phyloP scores from a whole-genome alignment of 2,113 vertebrate genomes.

The Pelvicachromis taeniatus region DNA sequence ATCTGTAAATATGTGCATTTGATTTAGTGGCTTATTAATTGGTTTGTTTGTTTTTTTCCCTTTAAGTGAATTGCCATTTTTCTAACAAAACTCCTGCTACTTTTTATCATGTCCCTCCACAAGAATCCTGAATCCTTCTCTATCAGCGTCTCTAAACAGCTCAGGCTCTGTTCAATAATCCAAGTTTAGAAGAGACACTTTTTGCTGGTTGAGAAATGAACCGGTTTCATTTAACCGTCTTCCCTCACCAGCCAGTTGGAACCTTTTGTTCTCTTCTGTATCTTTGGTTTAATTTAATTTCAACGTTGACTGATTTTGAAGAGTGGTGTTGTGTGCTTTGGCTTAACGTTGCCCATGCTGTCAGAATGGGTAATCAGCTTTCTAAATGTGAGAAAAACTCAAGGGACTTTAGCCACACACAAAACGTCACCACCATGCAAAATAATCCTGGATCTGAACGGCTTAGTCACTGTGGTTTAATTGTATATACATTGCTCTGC shows the following conservation, averaged over 20 bases:
- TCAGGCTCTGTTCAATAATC: neutral
- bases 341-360: slow-evolving; percentile 33
- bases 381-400: slow-evolving; percentile 40
- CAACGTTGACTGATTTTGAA: slow-evolving; percentile 54
- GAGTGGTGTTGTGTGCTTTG: slow-evolving; percentile 29
- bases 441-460: slow-evolving; percentile 34
- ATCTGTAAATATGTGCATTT: neutral
- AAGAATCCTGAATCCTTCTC: neutral
- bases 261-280: slow-evolving; percentile 42
- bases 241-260: slow-evolving; percentile 17
- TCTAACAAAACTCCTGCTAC: neutral
- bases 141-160: neutral
- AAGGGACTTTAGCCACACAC: slow-evolving; percentile 38
- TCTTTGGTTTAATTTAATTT: slow-evolving; percentile 56
- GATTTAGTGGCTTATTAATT: neutral
- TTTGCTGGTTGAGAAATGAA: neutral
- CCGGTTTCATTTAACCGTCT: neutral
- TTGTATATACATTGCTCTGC: slow-evolving; percentile 26
- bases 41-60: no score
- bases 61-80: no score
- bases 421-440: slow-evolving; percentile 35
- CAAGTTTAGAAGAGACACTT: neutral
- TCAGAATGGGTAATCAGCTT: slow-evolving; percentile 60
- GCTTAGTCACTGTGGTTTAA: slow-evolving; percentile 37
- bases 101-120: neutral